Evolutionary conservation across 1,140 invertebrate species (phyloP).

Genomic region (Coptotermes formosanus): DNA sequence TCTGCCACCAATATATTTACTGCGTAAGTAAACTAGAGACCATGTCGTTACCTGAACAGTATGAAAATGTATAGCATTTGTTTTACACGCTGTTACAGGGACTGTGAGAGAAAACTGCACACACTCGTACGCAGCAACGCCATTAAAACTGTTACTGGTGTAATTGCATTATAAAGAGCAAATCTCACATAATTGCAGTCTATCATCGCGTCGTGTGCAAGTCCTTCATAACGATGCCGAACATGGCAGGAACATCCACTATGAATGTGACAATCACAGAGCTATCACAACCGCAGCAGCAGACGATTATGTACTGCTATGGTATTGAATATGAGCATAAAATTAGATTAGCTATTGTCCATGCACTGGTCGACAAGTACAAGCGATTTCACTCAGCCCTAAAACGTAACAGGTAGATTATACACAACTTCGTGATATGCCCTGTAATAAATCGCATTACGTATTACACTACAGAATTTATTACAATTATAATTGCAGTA

Average conservation of each 20-base stretch:
- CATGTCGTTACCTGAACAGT: too few relatives aligned
- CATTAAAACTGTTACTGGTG: background rate
- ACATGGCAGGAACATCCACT: background rate
- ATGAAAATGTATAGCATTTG: too few relatives aligned
- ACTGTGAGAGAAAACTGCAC: background rate
- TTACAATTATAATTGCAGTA: background rate
- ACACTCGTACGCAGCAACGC: background rate
- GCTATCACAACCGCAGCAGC: background rate
- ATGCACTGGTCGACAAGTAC: background rate
- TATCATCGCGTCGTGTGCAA: background rate
- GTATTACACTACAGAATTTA: background rate
- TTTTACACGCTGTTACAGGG: too few relatives aligned
- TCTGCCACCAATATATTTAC: too few relatives aligned
- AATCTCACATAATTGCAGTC: background rate
- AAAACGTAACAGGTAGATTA: background rate
- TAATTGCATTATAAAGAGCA: background rate
- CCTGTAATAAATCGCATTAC: background rate
- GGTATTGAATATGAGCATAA: background rate
- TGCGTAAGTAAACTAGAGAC: too few relatives aligned
- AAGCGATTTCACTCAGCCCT: constrained; percentile 10
- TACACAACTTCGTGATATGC: background rate
- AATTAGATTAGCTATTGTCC: background rate
- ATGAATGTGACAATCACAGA: constrained; percentile 8
- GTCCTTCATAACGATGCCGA: background rate
- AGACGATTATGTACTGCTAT: background rate